Evolutionary conservation across 2,797 vertebrate species (phyloP), one percentile per base, ranked within the genome.

Genomic region (Pachyuromys duprasi): DNA sequence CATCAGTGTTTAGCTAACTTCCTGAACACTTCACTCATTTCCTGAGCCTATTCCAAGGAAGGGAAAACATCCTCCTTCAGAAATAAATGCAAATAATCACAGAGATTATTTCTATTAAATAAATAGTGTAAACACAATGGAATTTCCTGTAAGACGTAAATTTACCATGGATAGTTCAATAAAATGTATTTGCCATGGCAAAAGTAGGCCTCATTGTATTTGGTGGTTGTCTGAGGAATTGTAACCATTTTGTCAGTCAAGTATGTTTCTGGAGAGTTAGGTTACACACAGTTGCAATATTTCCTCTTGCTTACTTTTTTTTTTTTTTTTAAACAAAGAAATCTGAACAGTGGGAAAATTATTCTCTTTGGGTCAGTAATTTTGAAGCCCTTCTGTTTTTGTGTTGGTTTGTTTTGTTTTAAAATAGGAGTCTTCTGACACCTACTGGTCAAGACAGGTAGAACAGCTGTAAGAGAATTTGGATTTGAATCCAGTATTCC

Each of bases 1-100:
- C 98, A 98, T 97, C 98, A 97, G 96, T 36, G 0, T 97, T 98
- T 97, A 98, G 97, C 97, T 97, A 76, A 97, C 98, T 98, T 98
- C 98, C 98, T 98, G 98, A 97, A 96, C 89, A 96, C 24, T 98
- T 98, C 97, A 96, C 97, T 97, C 97, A 97, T 98, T 98, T 99
- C 98, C 98, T 98, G 98, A 98, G 94, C 97, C 98, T 98, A 95
- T 95, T 97, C 97, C 95, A 96, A 98, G 98, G 97, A 98, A 98
- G 94, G 90, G 83, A 97, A 98, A 98, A 98, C 98, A 98, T 98
- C 98, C 98, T 96, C 97, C 98, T 98, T 98, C 96, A 95, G 97
- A 97, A 98, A 97, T 93, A 97, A 87, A 96, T 94, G 97, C 95
- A 97, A 98, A 97, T 97, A 82, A 96, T 97, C 82, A 4, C 79